Evolutionary conservation across 2,797 vertebrate genomes (phyloP).

Genomic region (Pantherophis vulpinus): DNA sequence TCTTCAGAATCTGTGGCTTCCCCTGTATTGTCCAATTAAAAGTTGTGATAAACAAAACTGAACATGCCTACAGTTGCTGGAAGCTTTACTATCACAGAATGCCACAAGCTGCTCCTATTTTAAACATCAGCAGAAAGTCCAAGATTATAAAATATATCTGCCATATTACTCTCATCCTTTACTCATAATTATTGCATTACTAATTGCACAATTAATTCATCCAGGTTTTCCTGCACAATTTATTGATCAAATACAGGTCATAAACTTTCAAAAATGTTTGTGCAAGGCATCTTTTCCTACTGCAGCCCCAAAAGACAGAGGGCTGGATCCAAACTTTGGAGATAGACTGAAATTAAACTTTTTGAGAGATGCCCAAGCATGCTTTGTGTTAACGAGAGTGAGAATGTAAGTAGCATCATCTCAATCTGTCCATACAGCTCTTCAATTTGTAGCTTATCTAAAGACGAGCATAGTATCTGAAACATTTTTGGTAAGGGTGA

Average conservation of each 20-base stretch:
- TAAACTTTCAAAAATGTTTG: background rate
- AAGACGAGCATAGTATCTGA: background rate
- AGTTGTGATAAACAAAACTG: background rate
- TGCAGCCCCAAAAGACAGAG: background rate
- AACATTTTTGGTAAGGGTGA: background rate
- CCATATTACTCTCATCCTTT: slow-evolving; percentile 30
- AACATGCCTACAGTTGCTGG: background rate
- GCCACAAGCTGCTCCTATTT: background rate
- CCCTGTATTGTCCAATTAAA: background rate
- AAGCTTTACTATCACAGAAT: slow-evolving; percentile 1
- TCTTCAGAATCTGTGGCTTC: background rate
- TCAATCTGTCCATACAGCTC: background rate
- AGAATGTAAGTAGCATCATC: background rate
- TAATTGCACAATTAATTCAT: slow-evolving; percentile 65
- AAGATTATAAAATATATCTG: slow-evolving; percentile 37
- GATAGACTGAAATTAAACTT: background rate
- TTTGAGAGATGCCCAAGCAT: background rate
- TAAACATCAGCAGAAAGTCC: slow-evolving; percentile 36
- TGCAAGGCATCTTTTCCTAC: background rate
- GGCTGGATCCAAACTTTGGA: background rate
- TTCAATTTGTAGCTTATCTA: background rate
- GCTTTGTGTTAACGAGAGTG: background rate
- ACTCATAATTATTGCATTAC: slow-evolving; percentile 57
- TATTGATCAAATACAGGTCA: slow-evolving; percentile 36
- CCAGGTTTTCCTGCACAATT: slow-evolving; percentile 53